Percentiles rank a stretch among this genome's conserved stretches.
Evolutionary conservation across 2,797 vertebrate genomes (phyloP).

Genomic region (Eulemur coronatus): DNA sequence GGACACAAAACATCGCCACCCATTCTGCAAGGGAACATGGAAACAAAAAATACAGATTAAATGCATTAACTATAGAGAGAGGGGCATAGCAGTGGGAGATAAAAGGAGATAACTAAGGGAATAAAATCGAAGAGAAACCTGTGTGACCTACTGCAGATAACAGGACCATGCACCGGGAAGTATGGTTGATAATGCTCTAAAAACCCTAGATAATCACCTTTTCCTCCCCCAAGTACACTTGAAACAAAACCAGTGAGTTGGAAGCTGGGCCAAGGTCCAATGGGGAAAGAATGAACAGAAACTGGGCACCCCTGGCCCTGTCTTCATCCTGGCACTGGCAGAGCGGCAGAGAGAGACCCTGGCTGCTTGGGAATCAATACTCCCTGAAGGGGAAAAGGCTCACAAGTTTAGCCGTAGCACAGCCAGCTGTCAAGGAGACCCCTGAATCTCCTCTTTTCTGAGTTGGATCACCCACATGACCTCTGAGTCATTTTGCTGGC

Average conservation of each 20-base stretch:
- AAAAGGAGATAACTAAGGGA: neutral
- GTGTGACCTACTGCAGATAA: neutral
- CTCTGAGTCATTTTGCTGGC: neutral
- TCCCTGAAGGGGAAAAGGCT: neutral
- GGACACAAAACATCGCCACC: neutral
- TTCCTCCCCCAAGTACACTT: neutral
- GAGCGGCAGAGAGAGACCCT: too few species aligned
- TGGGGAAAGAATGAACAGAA: neutral
- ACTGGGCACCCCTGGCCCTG: neutral
- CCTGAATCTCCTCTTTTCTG: neutral
- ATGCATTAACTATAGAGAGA: neutral
- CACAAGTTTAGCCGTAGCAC: neutral
- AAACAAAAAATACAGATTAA: neutral
- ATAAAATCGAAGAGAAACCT: neutral
- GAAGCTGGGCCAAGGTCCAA: neutral
- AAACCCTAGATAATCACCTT: neutral
- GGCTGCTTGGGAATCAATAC: neutral
- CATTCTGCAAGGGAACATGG: neutral
- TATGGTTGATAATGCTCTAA: neutral
- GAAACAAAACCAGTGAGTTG: neutral
- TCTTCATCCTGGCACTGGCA: neutral
- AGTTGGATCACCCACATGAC: neutral
- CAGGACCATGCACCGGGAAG: accelerated
- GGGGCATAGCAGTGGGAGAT: neutral
- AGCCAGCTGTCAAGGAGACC: neutral